Percentiles rank a stretch among this genome's conserved stretches.
These are phyloP conservation scores for Rhinichthys klamathensis DNA, from an alignment of 2,113 vertebrate species.

Conservation along the genomic window DNA sequence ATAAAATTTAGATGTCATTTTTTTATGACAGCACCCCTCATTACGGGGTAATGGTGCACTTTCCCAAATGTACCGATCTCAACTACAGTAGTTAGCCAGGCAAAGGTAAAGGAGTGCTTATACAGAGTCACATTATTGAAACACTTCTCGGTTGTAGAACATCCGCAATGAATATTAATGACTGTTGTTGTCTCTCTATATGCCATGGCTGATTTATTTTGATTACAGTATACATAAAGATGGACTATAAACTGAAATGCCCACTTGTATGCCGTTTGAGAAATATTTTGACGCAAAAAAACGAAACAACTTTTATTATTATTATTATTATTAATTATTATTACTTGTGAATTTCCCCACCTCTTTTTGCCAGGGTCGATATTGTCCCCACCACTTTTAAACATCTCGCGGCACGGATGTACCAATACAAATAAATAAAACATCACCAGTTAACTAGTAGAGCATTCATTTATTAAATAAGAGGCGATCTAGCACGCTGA, in stretches of 20 bases:
- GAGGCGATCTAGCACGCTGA: no score
- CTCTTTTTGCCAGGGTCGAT: no score
- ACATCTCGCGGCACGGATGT: no score
- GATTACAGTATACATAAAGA: neutral
- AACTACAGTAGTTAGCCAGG: neutral
- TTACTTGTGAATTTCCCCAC: no score
- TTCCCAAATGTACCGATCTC: neutral
- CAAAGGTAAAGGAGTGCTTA: neutral
- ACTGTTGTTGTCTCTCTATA: neutral
- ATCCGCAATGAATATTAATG: neutral
- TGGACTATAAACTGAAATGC: neutral
- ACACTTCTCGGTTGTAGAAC: neutral
- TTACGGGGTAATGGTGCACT: neutral
- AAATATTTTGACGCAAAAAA: no score
- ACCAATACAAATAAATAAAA: no score
- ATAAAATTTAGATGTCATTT: slow-evolving; percentile 21
- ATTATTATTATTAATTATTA: no score
- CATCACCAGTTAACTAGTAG: no score
- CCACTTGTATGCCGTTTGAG: no score
- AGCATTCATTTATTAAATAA: no score
- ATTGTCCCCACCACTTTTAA: no score
- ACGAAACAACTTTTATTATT: no score
- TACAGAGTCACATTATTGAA: neutral
- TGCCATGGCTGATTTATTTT: neutral
- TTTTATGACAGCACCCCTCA: neutral